A percentile compares a stretch with the other conserved stretches of the same genome.
Conservation (phyloP, 2,797 vertebrate species). For the Balearica regulorum region DNA sequence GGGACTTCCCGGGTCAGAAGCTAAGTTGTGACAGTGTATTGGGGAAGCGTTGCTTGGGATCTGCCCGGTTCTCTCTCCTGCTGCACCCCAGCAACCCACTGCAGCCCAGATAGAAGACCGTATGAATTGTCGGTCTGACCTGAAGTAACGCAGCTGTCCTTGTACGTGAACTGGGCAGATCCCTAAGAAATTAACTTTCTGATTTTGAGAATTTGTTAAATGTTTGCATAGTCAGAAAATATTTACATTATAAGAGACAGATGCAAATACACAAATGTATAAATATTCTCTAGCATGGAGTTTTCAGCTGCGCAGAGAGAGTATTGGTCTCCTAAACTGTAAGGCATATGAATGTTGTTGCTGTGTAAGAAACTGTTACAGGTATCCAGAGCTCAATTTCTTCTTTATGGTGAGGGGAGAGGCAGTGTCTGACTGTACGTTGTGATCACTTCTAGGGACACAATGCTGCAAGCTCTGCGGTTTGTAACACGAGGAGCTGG, state of each 20-base stretch:
- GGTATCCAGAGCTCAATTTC: background rate
- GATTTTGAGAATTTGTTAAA: background rate
- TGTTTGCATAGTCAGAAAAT: background rate
- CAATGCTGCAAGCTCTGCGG: constrained; percentile 94
- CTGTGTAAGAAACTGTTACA: background rate
- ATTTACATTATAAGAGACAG: background rate
- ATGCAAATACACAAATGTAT: background rate
- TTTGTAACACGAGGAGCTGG: constrained; percentile 96
- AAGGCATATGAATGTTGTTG: background rate
- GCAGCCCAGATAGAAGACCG: background rate
- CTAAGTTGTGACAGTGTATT: background rate
- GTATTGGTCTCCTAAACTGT: background rate
- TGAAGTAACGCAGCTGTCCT: background rate
- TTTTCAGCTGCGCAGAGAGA: background rate
- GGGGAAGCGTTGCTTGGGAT: background rate
- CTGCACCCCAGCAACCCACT: background rate
- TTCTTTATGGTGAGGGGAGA: background rate
- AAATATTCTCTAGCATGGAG: background rate
- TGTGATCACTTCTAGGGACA: constrained; percentile 83
- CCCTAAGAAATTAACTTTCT: background rate
- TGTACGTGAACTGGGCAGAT: background rate
- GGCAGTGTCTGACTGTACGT: background rate
- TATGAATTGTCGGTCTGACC: background rate
- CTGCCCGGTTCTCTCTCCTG: background rate
- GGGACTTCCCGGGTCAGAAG: background rate